Percentiles rank a stretch among this genome's conserved stretches.
phyloP scores from a whole-genome alignment of 2,113 vertebrate species.

The Columba livia region DNA sequence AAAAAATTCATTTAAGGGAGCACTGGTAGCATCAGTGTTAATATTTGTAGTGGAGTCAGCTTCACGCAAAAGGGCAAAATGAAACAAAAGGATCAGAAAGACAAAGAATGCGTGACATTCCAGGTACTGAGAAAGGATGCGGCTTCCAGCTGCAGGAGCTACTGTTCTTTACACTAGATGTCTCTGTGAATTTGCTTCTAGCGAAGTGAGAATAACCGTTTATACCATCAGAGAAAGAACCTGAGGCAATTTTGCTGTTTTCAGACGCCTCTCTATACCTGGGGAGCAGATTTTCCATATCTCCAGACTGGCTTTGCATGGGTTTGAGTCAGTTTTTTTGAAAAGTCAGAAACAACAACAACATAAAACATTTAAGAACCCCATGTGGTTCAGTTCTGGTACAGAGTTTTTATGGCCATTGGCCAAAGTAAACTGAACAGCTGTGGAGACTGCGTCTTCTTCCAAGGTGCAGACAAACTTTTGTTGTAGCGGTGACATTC shows the following conservation, averaged over 20 bases:
- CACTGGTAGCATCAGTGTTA: background rate
- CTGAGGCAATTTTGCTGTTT: slow-evolving; percentile 61
- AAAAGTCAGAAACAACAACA: slow-evolving; percentile 16
- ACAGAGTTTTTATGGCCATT: slow-evolving; percentile 18
- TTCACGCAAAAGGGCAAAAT: background rate
- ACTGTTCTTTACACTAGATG: slow-evolving; percentile 40
- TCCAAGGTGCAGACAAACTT: slow-evolving; percentile 46
- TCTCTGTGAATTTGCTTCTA: slow-evolving; percentile 32
- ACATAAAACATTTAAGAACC: slow-evolving; percentile 2
- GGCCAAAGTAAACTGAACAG: slow-evolving; percentile 49
- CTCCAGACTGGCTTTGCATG: background rate
- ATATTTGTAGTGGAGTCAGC: background rate
- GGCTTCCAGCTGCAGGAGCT: background rate
- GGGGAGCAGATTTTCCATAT: slow-evolving; percentile 50
- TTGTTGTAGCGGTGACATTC: slow-evolving; percentile 15
- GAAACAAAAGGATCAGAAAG: background rate
- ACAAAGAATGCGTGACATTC: background rate
- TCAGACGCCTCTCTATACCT: slow-evolving; percentile 17
- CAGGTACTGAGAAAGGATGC: slow-evolving; percentile 21
- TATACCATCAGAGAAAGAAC: slow-evolving; percentile 60
- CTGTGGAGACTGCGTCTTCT: slow-evolving; percentile 36
- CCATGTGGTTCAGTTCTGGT: slow-evolving; percentile 7
- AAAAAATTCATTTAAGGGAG: background rate
- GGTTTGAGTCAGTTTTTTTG: background rate
- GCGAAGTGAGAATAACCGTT: slow-evolving; percentile 60